Evolutionary conservation across 1,140 invertebrate species (phyloP), one percentile per base, ranked within the genome.

Genomic region (Palaemon carinicauda): DNA sequence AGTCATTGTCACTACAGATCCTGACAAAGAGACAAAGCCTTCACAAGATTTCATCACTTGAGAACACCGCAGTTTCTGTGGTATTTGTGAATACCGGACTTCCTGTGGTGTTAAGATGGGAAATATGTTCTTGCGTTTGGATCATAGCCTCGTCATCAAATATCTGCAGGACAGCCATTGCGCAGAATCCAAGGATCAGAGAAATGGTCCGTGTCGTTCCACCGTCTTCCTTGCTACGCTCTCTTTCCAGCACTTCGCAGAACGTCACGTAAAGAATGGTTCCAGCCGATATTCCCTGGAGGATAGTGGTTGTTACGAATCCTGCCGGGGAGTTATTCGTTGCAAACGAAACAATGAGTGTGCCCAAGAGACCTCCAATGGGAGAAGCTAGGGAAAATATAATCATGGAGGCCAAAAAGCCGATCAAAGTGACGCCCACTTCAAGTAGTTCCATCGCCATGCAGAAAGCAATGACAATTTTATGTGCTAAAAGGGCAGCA

Each of bases 241-340:
- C 95, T 52, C 92, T 92, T 53, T 95, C 95, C 74, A 97, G 93
- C 33, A 98, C 96, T 92, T 97, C 96, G 91, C 97, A 97, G 93
- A 97, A 97, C 1, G 97, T 96, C 52, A 98, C 96, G 90, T 97
- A 97, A 0, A 97, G 93, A 15, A 98, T 92, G 0, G 96, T 97
- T 24, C 96, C 96, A 60, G 95, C 95, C 0, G 96, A 96, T 91
- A 97, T 94, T 12, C 96, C 96, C 90, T 97, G 96, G 0, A 97
- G 92, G 4, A 97, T 91, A 9, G 93, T 91, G 77, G 94, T 54
- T 21, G 78, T 82, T 24, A 89, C 73, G 0, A 82, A n/a, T 0
- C 84, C 88, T 41, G 56, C 75, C 12, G 84, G 31, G 9, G 80
- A 73, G 24, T 77, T 75, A 7, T 79, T 33, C 0, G 69, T 80